Percentiles rank a stretch among this genome's conserved stretches.
These are phyloP conservation scores for Punctoribates punctum DNA, from an alignment of 2,888 invertebrate species.

Conservation along the genomic window DNA sequence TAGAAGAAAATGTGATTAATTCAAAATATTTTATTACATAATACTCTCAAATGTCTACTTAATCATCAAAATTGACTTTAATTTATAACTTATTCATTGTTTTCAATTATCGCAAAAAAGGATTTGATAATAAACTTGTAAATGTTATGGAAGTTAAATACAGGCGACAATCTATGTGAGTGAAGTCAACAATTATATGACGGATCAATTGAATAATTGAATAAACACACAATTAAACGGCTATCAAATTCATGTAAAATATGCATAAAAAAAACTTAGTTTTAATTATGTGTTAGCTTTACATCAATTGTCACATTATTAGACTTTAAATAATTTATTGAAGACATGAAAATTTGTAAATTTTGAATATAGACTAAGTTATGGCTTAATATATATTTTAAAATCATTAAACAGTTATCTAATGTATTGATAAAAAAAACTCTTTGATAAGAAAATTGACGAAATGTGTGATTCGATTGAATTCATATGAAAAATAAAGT, in stretches of 20 bases:
- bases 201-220: background rate
- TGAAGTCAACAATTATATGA: background rate
- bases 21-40: slow-evolving; percentile 20
- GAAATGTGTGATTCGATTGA: background rate
- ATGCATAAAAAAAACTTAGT: background rate
- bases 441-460: background rate
- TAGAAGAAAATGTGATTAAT: background rate
- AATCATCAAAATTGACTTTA: slow-evolving; percentile 30
- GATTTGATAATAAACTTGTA: background rate
- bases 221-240: background rate
- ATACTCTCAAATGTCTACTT: slow-evolving; percentile 21
- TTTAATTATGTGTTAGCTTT: slow-evolving; percentile 3
- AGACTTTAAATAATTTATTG: too few species aligned
- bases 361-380: background rate
- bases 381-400: background rate
- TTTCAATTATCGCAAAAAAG: background rate
- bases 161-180: background rate
- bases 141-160: background rate
- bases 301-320: background rate
- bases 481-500: background rate
- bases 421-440: background rate
- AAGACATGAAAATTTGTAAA: background rate
- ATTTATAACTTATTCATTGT: background rate
- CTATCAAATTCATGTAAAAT: background rate
- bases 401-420: slow-evolving; percentile 7